Base-by-base conservation (phyloP, 2,797 vertebrate genomes). In the Paratrypauchen microcephalus region DNA sequence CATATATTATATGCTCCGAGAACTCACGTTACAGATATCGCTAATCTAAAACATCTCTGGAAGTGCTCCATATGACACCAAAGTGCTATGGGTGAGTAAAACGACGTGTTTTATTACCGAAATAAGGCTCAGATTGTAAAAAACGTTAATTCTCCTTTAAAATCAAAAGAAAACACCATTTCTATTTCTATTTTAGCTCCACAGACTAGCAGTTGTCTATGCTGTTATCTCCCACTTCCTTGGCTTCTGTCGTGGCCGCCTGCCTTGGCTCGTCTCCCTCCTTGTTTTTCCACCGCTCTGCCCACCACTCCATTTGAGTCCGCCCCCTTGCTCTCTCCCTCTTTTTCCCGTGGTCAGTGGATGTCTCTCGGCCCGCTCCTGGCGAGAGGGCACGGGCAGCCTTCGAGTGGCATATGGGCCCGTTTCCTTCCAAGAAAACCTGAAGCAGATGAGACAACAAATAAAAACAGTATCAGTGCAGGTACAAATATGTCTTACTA, bases 361-460 rank as follows among this genome's bases (percentile, higher is more conserved):
- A 24, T 74, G 72, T 73, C 80, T 86, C 84, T 85, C 50, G 54
- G 63, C 77, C 84, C 83, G 74, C 74, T 28, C 84, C 76, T 68
- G 86, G 79, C 92, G 91, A 83, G 89, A 87, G 91, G 91, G 92
- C 92, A 89, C 72, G 62, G 84, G 89, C 88, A 82, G 84, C 79
- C 92, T 85, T 56, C 88, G 83, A 88, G 78, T 70, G 91, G 78
- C 95, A 96, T 94, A 95, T 93, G 95, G 94, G 89, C 87, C 65
- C 71, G 78, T 92, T 95, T 87, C 86, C 92, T 94, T 94, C 94
- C 90, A 92, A 92, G 88, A 92, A 93, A 88, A 80, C 52, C 82
- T 73, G 83, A 66, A 87, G 94, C 95, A 95, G 95, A 95, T 94
- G 93, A 95, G 91, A 26, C 68, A 58, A 52, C 21, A 2, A 52